Base-by-base conservation (phyloP, 2,888 invertebrate species). In the Dolomedes plantarius region DNA sequence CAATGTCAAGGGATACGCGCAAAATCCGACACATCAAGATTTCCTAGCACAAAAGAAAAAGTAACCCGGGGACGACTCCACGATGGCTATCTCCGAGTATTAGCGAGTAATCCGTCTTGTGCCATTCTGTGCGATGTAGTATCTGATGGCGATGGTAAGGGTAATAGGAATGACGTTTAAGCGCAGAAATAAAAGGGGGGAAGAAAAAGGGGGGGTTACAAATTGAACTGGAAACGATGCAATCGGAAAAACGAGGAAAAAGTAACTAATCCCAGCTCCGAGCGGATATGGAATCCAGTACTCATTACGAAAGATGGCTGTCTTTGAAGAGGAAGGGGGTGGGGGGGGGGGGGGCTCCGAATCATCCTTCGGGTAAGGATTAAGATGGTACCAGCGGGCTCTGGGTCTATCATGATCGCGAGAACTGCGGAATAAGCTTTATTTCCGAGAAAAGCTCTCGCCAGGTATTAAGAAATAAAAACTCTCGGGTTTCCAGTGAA, bases 21-120 rank as follows among this genome's bases (percentile, higher is more conserved):
- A 56, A 23, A 46, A 13, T 46, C 3, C 5, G 23, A 56, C 23
- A 19, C 56, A 56, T 56, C 56, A 56, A 56, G 56, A 56, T 56
- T n/a, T 2, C 3, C 7, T 6, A 23, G 23, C 19, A 6, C 56
- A 56, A 56, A 46, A 23, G 56, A 56, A 56, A n/a, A 56, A 36
- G 11, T 56, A n/a, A n/a, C 19, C 16, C 5, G 19, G 23, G 16
- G 6, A 19, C 56, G 6, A 19, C 56, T 23, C 3, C 16, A 19
- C 23, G 56, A 56, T 56, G 7, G 11, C 56, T 56, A 56, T 56
- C 56, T 23, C 16, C 3, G 46, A 46, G 56, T 56, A 56, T 56
- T 56, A 56, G 56, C 56, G 56, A 56, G 56, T 23, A 56, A 56
- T 56, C 56, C 56, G 56, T 3, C 56, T 56, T 56, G 5, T 11